These are phyloP conservation scores for Notothenia coriiceps DNA, from an alignment of 2,113 vertebrate genomes.

Conservation along the genomic window DNA sequence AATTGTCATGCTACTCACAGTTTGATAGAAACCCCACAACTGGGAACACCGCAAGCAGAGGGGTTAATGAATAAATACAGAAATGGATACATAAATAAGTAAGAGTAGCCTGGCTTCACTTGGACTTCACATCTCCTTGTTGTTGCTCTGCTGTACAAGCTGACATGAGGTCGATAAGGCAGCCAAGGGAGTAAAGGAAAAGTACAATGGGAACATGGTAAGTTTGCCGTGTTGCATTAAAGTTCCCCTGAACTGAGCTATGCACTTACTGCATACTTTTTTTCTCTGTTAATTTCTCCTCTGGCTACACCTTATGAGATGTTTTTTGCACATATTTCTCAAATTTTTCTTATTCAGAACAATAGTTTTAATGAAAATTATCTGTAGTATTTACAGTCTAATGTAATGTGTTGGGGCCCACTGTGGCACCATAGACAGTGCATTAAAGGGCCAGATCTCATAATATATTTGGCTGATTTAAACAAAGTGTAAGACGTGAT, in stretches of 20 bases:
- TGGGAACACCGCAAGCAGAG: constrained; percentile 58
- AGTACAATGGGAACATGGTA: constrained; percentile 56
- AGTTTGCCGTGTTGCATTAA: constrained; percentile 27
- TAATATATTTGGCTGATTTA: constrained; percentile 21
- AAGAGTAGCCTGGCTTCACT: constrained; percentile 61
- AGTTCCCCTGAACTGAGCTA: constrained; percentile 3
- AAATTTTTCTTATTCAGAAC: neutral
- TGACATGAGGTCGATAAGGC: constrained; percentile 74
- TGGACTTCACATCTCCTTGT: constrained; percentile 64
- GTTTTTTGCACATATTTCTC: neutral
- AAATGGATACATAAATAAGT: constrained; percentile 83
- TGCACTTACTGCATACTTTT: neutral
- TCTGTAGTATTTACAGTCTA: neutral
- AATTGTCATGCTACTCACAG: constrained; percentile 74
- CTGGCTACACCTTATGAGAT: neutral
- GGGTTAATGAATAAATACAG: constrained; percentile 78
- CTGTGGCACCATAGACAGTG: neutral
- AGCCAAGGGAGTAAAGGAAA: constrained; percentile 49
- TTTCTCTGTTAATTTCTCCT: constrained; percentile 18
- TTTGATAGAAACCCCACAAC: constrained; percentile 57
- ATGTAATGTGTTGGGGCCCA: neutral
- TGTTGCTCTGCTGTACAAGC: constrained; percentile 56
- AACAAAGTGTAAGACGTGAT: neutral
- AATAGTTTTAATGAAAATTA: neutral
- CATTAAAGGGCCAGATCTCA: constrained; percentile 5